Evolutionary conservation across 2,113 vertebrate species (phyloP).

Genomic region (Ammodytes dubius): DNA sequence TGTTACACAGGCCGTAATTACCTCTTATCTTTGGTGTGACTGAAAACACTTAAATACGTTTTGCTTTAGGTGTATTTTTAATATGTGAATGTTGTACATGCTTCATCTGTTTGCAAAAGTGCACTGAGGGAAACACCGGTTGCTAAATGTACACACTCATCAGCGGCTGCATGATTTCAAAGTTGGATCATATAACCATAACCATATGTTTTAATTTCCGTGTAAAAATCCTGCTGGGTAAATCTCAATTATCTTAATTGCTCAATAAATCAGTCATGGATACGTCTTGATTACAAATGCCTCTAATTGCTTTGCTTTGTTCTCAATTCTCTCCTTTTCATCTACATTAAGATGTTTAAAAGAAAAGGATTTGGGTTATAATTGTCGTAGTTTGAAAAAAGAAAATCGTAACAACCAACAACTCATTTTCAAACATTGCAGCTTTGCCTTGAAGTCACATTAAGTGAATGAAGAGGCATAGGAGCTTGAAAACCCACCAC

Average conservation of each 20-base stretch:
- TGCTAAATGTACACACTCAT: conserved; percentile 9
- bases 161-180: neutral
- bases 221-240: neutral
- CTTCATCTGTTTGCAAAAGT: neutral
- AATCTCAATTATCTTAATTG: conserved; percentile 6
- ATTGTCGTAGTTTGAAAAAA: conserved; percentile 14
- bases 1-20: conserved; percentile 5
- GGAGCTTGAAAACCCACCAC: neutral
- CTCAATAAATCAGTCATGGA: conserved; percentile 25
- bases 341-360: conserved; percentile 8
- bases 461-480: neutral
- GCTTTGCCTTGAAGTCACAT: conserved; percentile 26
- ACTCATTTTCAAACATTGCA: neutral
- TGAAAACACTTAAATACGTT: conserved; percentile 8
- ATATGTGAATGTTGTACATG: neutral
- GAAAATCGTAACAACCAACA: neutral
- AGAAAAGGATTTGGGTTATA: neutral
- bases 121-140: conserved; percentile 8
- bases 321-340: neutral
- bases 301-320: conserved; percentile 15
- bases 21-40: conserved; percentile 13
- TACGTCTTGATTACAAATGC: conserved; percentile 1
- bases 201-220: conserved; percentile 31
- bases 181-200: neutral
- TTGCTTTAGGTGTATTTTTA: conserved; percentile 5